Percentiles rank a stretch among this genome's conserved stretches.
Evolutionary conservation across 2,797 vertebrate species (phyloP).

Genomic region (Falco concolor): DNA sequence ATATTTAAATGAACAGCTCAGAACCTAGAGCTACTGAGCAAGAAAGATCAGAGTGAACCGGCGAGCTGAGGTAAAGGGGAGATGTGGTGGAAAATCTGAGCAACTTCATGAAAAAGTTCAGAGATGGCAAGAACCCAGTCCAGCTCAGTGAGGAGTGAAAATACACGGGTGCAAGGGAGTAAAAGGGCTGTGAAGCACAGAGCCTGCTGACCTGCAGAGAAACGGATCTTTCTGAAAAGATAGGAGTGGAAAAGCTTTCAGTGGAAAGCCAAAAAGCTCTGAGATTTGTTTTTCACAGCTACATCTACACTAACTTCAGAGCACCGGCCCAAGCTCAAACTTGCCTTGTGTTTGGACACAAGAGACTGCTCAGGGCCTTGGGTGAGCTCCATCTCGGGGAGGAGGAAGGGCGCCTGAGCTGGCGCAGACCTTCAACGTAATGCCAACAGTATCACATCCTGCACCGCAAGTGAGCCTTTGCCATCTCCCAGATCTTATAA

Average conservation of each 20-base stretch:
- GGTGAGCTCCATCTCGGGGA: conserved; percentile 9
- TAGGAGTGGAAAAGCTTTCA: neutral
- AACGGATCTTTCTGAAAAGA: neutral
- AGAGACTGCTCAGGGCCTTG: conserved; percentile 30
- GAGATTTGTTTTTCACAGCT: neutral
- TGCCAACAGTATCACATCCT: neutral
- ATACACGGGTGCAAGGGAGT: neutral
- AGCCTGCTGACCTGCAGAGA: neutral
- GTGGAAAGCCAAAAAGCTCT: neutral
- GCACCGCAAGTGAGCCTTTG: neutral
- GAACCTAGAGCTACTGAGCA: neutral
- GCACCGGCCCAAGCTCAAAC: neutral
- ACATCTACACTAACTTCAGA: neutral
- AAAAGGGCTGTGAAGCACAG: neutral
- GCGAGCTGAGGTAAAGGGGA: neutral
- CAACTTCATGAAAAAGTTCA: neutral
- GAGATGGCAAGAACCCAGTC: neutral
- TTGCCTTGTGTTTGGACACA: conserved; percentile 37
- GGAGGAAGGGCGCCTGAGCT: neutral
- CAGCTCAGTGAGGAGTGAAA: neutral
- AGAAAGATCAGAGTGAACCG: conserved; percentile 16
- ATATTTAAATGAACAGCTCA: conserved; percentile 16
- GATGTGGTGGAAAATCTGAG: conserved; percentile 28
- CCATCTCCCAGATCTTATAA: neutral
- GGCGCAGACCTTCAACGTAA: neutral